A percentile compares a stretch with the other conserved stretches of the same genome.
phyloP scores from a whole-genome alignment of 2,888 invertebrate species.

The Drosophila fungiperda region DNA sequence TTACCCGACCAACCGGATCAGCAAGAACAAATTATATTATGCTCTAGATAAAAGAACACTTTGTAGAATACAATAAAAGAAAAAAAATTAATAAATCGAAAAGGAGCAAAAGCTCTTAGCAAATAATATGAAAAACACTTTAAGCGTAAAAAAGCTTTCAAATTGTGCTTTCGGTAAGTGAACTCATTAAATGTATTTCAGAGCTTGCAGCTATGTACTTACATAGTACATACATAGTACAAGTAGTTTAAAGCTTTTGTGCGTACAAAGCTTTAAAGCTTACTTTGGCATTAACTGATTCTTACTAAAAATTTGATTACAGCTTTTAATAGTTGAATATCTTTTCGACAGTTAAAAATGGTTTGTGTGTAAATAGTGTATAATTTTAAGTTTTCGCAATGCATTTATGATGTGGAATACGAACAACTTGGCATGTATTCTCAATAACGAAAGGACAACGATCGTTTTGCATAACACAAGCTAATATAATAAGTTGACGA shows the following conservation, averaged over 20 bases:
- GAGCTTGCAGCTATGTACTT: background rate
- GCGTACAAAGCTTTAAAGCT: background rate
- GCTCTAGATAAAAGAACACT: conserved; percentile 34
- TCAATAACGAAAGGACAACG: background rate
- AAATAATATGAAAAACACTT: conserved; percentile 3
- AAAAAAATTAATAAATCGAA: conserved; percentile 11
- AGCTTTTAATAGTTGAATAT: background rate
- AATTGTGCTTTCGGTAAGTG: background rate
- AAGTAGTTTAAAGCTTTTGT: background rate
- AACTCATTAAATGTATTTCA: background rate
- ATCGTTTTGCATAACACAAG: background rate
- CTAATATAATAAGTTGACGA: background rate
- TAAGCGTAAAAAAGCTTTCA: background rate
- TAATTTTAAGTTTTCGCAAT: background rate
- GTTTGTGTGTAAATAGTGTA: background rate
- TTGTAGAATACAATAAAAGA: conserved; percentile 25
- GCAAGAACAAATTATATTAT: conserved; percentile 17
- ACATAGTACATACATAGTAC: too few species aligned
- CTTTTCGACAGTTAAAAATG: background rate
- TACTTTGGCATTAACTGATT: background rate
- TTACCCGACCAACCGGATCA: conserved; percentile 9
- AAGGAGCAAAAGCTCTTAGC: background rate
- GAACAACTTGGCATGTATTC: background rate
- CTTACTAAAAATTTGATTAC: background rate
- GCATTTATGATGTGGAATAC: background rate